Percentiles rank a stretch among this genome's conserved stretches.
Evolutionary conservation across 1,140 invertebrate genomes (phyloP).

Genomic region (Drosophila navojoa): DNA sequence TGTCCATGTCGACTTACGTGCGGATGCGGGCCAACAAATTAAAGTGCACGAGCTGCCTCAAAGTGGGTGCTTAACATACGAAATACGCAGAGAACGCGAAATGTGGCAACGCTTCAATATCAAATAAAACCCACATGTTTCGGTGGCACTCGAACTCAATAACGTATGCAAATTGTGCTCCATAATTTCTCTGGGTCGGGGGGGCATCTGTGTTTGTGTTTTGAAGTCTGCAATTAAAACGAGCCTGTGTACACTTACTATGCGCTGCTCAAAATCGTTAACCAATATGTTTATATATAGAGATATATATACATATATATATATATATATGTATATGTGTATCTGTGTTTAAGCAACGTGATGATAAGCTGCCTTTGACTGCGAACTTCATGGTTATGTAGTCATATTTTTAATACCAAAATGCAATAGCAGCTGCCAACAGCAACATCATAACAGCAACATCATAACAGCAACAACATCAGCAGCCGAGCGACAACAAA

Average conservation of each 20-base stretch:
- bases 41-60: constrained; percentile 31
- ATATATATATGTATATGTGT: not conserved
- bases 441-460: not conserved
- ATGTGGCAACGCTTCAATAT: constrained; percentile 27
- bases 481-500: constrained; percentile 14
- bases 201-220: not conserved
- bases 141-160: constrained; percentile 18
- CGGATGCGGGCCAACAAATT: constrained; percentile 15
- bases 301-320: not conserved
- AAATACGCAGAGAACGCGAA: not conserved
- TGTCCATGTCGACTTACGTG: constrained; percentile 6
- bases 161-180: constrained; percentile 47
- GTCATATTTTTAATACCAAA: constrained; percentile 23
- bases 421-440: constrained; percentile 23
- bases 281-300: constrained; percentile 30
- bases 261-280: constrained; percentile 45
- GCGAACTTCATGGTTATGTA: constrained; percentile 11
- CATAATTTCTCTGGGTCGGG: constrained; percentile 9
- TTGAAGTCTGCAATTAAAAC: constrained; percentile 36
- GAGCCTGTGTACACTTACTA: constrained; percentile 3
- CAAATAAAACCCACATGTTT: constrained; percentile 39
- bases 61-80: constrained; percentile 30
- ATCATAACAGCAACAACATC: too few species aligned
- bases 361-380: constrained; percentile 58
- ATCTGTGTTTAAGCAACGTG: constrained; percentile 1